Evolutionary conservation across 1,140 invertebrate genomes (phyloP).

Genomic region (Latrodectus geometricus): DNA sequence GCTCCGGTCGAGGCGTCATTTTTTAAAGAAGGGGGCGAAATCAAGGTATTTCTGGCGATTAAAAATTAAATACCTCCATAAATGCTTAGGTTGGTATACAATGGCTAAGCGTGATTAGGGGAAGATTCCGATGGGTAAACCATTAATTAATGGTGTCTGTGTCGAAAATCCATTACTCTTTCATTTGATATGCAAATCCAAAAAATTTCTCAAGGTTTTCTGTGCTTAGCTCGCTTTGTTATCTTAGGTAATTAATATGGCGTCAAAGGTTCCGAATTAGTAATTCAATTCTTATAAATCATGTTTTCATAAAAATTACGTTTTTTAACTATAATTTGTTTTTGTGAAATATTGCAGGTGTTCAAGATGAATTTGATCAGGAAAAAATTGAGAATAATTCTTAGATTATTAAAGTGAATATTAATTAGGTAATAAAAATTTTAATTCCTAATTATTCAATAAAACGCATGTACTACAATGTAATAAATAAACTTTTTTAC

Average conservation of each 20-base stretch:
- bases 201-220: background rate
- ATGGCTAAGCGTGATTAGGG: background rate
- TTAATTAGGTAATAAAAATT: too few species aligned
- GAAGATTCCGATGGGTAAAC: background rate
- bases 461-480: too few species aligned
- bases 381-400: too few species aligned
- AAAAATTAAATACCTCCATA: background rate
- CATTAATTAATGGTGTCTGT: background rate
- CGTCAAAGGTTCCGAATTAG: background rate
- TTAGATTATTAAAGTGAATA: too few species aligned
- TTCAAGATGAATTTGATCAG: too few species aligned
- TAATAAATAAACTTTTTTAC: too few species aligned
- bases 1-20: background rate
- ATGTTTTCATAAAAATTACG: background rate
- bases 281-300: background rate
- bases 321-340: too few species aligned
- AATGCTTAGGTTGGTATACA: background rate
- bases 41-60: background rate
- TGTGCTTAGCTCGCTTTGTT: background rate
- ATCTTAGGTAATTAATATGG: background rate
- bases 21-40: background rate
- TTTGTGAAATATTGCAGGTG: too few species aligned
- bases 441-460: too few species aligned
- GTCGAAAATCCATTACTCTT: background rate
- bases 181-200: background rate